Evolutionary conservation across 2,113 vertebrate genomes (phyloP).

Genomic region (Alaudala cheleensis): DNA sequence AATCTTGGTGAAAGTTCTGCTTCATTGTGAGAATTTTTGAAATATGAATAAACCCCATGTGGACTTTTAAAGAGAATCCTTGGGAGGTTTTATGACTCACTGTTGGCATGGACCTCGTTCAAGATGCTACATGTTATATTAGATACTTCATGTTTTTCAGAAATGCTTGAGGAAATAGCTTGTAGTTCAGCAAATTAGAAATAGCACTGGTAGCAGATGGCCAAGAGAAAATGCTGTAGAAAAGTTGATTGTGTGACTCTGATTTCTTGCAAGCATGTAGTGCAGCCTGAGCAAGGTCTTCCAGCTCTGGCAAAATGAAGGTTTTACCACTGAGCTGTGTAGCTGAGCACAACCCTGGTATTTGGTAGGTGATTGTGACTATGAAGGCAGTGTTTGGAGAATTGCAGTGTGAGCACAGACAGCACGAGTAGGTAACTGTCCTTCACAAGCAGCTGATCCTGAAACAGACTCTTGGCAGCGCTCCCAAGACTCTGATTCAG

Average conservation of each 20-base stretch:
- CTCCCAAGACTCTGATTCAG: background rate
- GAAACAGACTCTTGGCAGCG: background rate
- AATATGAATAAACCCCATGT: background rate
- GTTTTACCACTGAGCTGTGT: background rate
- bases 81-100: background rate
- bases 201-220: conserved; percentile 23
- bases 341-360: background rate
- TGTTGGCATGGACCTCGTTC: background rate
- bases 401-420: background rate
- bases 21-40: background rate
- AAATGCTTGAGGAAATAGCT: conserved; percentile 11
- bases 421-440: background rate
- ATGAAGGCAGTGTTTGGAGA: background rate
- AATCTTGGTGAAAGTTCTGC: background rate
- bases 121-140: conserved; percentile 7
- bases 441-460: background rate
- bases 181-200: background rate
- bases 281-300: background rate
- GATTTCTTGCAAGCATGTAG: background rate
- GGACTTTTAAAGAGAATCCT: background rate
- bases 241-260: background rate
- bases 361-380: background rate
- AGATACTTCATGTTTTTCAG: background rate
- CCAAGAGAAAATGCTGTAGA: background rate
- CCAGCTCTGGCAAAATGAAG: background rate